phyloP scores from a whole-genome alignment of 2,888 invertebrate species.

The Octonoba sinensis region DNA sequence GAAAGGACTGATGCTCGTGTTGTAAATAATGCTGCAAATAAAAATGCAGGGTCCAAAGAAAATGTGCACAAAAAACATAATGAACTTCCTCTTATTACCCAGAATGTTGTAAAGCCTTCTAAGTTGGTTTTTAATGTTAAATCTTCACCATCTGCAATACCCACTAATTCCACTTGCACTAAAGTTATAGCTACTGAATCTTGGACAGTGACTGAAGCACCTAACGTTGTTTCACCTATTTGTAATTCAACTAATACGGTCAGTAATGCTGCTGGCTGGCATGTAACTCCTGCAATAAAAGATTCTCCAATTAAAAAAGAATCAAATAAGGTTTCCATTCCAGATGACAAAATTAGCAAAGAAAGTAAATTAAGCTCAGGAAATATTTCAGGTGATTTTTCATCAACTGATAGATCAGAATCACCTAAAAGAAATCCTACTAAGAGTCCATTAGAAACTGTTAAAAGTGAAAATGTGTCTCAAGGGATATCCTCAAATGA shows the following conservation, averaged over 20 bases:
- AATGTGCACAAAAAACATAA: too few species aligned
- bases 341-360: not conserved
- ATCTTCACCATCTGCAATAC: conserved; percentile 5
- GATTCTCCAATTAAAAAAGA: not conserved
- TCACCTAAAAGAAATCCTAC: not conserved
- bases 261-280: conserved; percentile 71
- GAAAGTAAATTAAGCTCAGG: not conserved
- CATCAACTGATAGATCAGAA: not conserved
- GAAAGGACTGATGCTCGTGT: not conserved
- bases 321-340: conserved; percentile 7
- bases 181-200: conserved; percentile 69
- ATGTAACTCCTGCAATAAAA: conserved; percentile 67
- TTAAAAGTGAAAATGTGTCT: not conserved
- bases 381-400: not conserved
- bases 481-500: not conserved
- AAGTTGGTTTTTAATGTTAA: conserved; percentile 10
- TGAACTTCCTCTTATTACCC: not conserved
- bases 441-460: not conserved
- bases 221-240: conserved; percentile 69
- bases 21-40: too few species aligned
- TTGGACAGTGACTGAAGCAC: conserved; percentile 69
- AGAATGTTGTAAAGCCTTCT: conserved; percentile 24
- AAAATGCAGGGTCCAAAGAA: too few species aligned
- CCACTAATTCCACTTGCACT: not conserved
- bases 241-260: conserved; percentile 69